Percentiles rank a stretch among this genome's conserved stretches.
phyloP scores from a whole-genome alignment of 2,113 vertebrate species.

The Sphaerodactylus townsendi region DNA sequence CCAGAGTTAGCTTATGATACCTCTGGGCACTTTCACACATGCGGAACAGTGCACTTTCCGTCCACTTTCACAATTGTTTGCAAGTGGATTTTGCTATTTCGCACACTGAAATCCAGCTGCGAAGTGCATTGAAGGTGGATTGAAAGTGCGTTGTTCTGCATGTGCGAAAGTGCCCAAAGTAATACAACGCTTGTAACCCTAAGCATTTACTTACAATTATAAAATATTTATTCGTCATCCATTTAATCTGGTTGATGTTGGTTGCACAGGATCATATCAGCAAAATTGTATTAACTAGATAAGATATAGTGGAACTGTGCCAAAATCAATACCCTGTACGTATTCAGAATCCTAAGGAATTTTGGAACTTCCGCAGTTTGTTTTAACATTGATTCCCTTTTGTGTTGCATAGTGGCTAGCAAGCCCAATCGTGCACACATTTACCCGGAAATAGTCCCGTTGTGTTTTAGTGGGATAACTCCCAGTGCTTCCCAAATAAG shows the following conservation, averaged over 20 bases:
- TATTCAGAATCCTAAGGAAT: background rate
- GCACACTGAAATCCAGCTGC: too few relatives aligned
- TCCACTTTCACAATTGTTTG: too few relatives aligned
- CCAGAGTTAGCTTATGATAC: background rate
- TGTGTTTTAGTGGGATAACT: too few relatives aligned
- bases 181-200: too few relatives aligned
- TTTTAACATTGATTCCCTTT: constrained; percentile 36
- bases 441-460: too few relatives aligned
- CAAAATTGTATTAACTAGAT: constrained; percentile 56
- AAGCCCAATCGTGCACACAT: background rate
- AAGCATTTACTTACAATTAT: background rate
- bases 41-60: too few relatives aligned
- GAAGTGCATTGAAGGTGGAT: too few relatives aligned
- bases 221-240: constrained; percentile 31
- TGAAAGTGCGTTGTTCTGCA: too few relatives aligned
- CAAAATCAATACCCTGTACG: constrained; percentile 49
- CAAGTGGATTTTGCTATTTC: too few relatives aligned
- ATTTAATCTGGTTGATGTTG: constrained; percentile 31
- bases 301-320: constrained; percentile 52
- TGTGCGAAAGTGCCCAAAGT: background rate
- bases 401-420: background rate
- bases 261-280: constrained; percentile 61
- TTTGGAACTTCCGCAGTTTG: background rate
- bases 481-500: too few relatives aligned
- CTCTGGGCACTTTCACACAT: too few relatives aligned